A percentile compares a stretch with the other conserved stretches of the same genome.
Conservation (phyloP, 2,797 vertebrate species). For the Spondyliosoma cantharus region DNA sequence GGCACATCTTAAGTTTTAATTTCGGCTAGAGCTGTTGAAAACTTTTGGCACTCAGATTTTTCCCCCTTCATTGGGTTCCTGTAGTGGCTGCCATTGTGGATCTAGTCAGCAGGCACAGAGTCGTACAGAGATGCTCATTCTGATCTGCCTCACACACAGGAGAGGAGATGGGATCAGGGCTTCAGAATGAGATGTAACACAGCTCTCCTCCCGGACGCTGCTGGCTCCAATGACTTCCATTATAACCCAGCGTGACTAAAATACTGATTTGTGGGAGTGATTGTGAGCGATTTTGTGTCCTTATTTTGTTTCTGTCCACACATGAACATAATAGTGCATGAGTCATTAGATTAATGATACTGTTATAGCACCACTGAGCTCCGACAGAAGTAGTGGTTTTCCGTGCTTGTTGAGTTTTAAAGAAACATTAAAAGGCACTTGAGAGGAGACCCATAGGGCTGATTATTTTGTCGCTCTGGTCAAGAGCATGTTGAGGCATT, state of each 20-base stretch:
- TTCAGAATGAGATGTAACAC: slow-evolving; percentile 44
- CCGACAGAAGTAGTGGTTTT: neutral
- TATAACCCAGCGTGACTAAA: slow-evolving; percentile 41
- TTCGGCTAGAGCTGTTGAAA: slow-evolving; percentile 67
- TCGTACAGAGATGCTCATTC: slow-evolving; percentile 71
- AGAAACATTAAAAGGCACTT: slow-evolving; percentile 16
- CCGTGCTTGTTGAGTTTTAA: slow-evolving; percentile 11
- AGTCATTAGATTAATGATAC: neutral
- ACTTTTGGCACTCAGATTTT: slow-evolving; percentile 76
- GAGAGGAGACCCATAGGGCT: slow-evolving; percentile 64
- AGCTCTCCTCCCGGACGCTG: slow-evolving; percentile 42
- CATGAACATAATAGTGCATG: neutral
- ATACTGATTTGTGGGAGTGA: slow-evolving; percentile 40
- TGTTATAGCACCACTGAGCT: neutral
- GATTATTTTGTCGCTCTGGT: slow-evolving; percentile 32
- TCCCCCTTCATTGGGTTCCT: slow-evolving; percentile 73
- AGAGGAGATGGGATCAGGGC: slow-evolving; percentile 48
- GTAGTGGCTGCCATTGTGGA: slow-evolving; percentile 81
- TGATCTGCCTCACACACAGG: slow-evolving; percentile 75
- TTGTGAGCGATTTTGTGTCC: slow-evolving; percentile 15
- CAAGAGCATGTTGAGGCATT: slow-evolving; percentile 30
- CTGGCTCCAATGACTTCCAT: slow-evolving; percentile 50
- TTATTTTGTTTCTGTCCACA: slow-evolving; percentile 26
- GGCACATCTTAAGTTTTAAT: slow-evolving; percentile 50
- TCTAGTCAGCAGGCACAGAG: slow-evolving; percentile 73